Conservation (phyloP, 1,140 invertebrate genomes). For the Gonatopus flavifemur region DNA sequence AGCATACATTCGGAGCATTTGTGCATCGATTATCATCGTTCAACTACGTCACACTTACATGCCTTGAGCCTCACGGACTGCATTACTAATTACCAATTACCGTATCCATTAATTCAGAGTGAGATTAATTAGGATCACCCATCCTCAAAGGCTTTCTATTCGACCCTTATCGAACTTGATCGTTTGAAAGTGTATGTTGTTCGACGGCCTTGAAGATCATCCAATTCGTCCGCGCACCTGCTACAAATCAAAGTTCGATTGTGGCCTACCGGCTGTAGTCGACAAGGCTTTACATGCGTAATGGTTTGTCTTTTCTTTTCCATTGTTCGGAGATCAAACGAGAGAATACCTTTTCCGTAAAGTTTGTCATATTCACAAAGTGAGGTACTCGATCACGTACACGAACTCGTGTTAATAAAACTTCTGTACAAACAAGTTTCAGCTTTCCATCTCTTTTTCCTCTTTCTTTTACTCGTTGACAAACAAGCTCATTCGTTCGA, state of each 20-base stretch:
- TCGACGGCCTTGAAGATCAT: slow-evolving; percentile 16
- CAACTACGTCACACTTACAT: slow-evolving; percentile 11
- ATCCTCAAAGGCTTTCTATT: background rate
- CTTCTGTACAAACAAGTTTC: too few species aligned
- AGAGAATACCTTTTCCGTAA: too few species aligned
- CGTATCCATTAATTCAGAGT: slow-evolving; percentile 21
- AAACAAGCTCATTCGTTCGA: too few species aligned
- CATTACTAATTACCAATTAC: slow-evolving; percentile 20
- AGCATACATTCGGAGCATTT: too few species aligned
- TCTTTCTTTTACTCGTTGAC: too few species aligned
- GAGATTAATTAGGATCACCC: slow-evolving; percentile 19
- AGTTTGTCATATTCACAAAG: too few species aligned
- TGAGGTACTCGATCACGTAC: too few species aligned
- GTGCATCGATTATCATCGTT: too few species aligned
- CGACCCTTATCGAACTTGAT: slow-evolving; percentile 5
- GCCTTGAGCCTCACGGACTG: slow-evolving; percentile 8
- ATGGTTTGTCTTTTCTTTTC: slow-evolving; percentile 13
- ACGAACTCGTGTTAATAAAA: too few species aligned
- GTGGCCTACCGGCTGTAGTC: slow-evolving; percentile 17
- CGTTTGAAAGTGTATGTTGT: background rate
- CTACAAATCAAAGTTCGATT: slow-evolving; percentile 25
- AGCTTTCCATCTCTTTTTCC: too few species aligned
- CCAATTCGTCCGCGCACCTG: slow-evolving; percentile 17
- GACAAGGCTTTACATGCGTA: slow-evolving; percentile 16
- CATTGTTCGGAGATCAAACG: background rate